Evolutionary conservation across 2,797 vertebrate species (phyloP), one percentile per base, ranked within the genome.

Genomic region (Microctenopoma lineatum): DNA sequence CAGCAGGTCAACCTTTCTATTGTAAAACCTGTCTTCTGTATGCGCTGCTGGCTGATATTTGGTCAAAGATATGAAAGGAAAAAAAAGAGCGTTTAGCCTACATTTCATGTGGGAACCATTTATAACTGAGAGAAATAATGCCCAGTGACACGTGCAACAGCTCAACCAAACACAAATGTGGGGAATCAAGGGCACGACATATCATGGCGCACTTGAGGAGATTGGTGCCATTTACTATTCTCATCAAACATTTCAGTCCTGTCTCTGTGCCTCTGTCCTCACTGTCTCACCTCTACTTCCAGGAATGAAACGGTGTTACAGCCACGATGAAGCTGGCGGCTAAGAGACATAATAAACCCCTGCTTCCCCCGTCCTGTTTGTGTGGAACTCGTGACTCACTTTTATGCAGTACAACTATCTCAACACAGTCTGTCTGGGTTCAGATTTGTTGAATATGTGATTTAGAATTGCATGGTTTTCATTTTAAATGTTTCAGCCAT

Each of bases 251-350:
- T 73, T 70, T 64, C 55, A 76, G 1, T 62, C 71, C 66, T 3
- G 4, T 73, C 67, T 63, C 55, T 25, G 66, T 77, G 71, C n/a
- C 45, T 53, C 51, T 68, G 59, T 38, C 73, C 45, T 65, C 25
- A 4, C 54, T 45, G 48, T 27, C 41, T 72, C 41, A 27, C 10
- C 25, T n/a, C 55, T 72, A 74, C 83, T 74, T 73, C 64, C 54
- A 54, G 60, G 70, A 83, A 83, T 86, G 77, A 79, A 66, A 81
- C 52, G 46, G 60, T 57, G 38, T 73, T 62, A 26, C 63, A 55
- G 56, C 47, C 50, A 25, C 60, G 51, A 75, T 58, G 39, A 66
- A 66, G 46, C 54, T 14, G 32, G 46, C 2, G 11, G 18, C 52
- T 66, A 21, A 70, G 65, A 60, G 18, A 70, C 63, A 46, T 13